phyloP scores from a whole-genome alignment of 2,797 vertebrate species.

The Ceyx erithaca region DNA sequence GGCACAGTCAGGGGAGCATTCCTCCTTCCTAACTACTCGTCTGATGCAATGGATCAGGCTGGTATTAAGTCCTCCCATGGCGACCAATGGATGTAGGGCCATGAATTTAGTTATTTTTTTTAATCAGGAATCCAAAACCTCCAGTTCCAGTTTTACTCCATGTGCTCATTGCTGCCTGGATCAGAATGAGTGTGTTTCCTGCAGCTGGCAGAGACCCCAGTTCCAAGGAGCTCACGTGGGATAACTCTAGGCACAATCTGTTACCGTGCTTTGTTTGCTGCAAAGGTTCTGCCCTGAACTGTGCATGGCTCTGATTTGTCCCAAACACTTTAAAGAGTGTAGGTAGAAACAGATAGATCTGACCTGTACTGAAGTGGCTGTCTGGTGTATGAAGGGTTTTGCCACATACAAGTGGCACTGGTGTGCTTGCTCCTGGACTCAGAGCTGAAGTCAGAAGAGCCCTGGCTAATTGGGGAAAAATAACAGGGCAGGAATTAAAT shows the following conservation, averaged over 20 bases:
- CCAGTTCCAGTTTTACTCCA: rapidly evolving
- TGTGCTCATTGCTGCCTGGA: neutral
- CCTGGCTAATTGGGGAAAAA: neutral
- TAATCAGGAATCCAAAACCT: neutral
- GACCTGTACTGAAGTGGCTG: neutral
- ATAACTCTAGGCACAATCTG: too few species aligned
- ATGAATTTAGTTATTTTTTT: neutral
- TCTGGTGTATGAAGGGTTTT: neutral
- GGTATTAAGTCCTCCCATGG: neutral
- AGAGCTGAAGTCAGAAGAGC: neutral
- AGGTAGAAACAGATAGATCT: neutral
- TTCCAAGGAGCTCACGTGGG: rapidly evolving
- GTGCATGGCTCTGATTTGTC: neutral
- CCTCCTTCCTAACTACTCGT: neutral
- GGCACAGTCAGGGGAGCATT: rapidly evolving
- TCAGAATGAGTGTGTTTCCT: too few species aligned
- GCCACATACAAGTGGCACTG: neutral
- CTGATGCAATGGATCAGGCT: neutral
- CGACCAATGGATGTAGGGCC: neutral
- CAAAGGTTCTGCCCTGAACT: neutral
- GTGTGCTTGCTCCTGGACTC: neutral
- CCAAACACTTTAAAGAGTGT: neutral
- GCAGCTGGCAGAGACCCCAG: neutral
- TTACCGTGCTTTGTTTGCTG: neutral
- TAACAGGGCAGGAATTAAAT: neutral